Evolutionary conservation across 2,113 vertebrate genomes (phyloP), one percentile per base, ranked within the genome.

Genomic region (Benitochromis conjunctus): DNA sequence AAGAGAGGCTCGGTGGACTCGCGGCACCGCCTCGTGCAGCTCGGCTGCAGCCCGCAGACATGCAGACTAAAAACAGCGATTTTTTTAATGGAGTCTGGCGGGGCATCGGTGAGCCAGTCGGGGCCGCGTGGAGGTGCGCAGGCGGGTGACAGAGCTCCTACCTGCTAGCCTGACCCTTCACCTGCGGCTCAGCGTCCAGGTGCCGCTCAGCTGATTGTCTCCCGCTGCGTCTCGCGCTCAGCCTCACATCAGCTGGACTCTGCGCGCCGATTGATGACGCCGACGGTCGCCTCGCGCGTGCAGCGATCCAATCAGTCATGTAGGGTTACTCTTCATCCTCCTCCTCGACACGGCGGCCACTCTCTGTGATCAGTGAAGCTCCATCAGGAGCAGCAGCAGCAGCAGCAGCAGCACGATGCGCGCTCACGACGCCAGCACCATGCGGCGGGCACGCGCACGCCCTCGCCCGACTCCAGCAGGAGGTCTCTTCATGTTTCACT

Each of bases 341-440:
- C 19, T 85, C 71, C 31, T 85, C 54, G 48, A 60, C 53, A 13
- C 84, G 53, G 74, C 64, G 11, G 66, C 84, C 18, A 4, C 36
- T 41, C 46, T 48, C 29, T 69, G 29, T 53, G 55, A 19, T 60
- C 36, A 24, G 41, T 51, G 54, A 26, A 29, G 81, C 87, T 79
- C 83, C 86, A 92, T 90, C 26, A n/a, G n/a, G n/a, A n/a, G n/a
- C 58, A 62, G 18, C 58, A 62, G 31, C 92, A 83, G 91, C 82
- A 18, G 14, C 48, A 8, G 48, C 21, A 29, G 66, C 41, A 89
- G 60, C 82, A 43, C 56, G 19, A 82, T 14, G 92, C 90, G 89
- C 90, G 93, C 79, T 76, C 91, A 54, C 80, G 85, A 80, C 24
- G 18, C 71, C 80, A 7, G 13, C 66, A 36, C 16, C 76, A 53